phyloP scores from a whole-genome alignment of 2,888 invertebrate species.

The Chydorus sphaericus region DNA sequence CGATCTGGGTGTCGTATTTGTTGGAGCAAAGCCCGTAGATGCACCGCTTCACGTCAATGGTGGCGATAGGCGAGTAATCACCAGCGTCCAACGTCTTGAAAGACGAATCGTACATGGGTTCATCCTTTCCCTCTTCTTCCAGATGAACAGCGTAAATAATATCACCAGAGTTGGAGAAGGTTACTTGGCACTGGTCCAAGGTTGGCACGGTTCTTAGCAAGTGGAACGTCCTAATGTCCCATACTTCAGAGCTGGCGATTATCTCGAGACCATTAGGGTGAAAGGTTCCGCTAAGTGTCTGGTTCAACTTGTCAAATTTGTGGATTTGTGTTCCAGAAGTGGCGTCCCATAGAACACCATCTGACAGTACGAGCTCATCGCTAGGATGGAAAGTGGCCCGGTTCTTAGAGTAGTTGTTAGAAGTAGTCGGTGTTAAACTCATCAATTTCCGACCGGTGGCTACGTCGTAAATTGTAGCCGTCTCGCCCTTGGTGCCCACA shows the following conservation, averaged over 20 bases:
- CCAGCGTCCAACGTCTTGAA: constrained; percentile 88
- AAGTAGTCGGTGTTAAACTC: constrained; percentile 60
- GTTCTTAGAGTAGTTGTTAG: constrained; percentile 87
- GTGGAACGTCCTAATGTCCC: constrained; percentile 92
- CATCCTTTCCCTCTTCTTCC: constrained; percentile 50
- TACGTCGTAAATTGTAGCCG: constrained; percentile 78
- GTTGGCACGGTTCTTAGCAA: constrained; percentile 84
- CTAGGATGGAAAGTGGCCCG: constrained; percentile 85
- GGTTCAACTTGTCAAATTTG: constrained; percentile 94
- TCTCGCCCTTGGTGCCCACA: constrained; percentile 73
- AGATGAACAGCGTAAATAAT: constrained; percentile 75
- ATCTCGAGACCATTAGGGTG: constrained; percentile 92
- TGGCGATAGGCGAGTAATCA: constrained; percentile 89
- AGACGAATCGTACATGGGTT: constrained; percentile 69
- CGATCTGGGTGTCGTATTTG: constrained; percentile 68
- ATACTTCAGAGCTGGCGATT: constrained; percentile 94
- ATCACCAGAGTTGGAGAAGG: constrained; percentile 73
- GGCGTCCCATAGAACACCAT: constrained; percentile 91
- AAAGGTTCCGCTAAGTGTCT: constrained; percentile 85
- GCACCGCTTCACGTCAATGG: constrained; percentile 79
- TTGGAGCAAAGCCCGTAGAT: constrained; percentile 76
- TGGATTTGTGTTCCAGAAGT: constrained; percentile 58
- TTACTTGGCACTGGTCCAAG: constrained; percentile 75
- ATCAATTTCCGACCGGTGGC: constrained; percentile 57
- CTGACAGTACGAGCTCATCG: constrained; percentile 85